phyloP scores from a whole-genome alignment of 2,797 vertebrate genomes.

The Coccyzus lansbergi region DNA sequence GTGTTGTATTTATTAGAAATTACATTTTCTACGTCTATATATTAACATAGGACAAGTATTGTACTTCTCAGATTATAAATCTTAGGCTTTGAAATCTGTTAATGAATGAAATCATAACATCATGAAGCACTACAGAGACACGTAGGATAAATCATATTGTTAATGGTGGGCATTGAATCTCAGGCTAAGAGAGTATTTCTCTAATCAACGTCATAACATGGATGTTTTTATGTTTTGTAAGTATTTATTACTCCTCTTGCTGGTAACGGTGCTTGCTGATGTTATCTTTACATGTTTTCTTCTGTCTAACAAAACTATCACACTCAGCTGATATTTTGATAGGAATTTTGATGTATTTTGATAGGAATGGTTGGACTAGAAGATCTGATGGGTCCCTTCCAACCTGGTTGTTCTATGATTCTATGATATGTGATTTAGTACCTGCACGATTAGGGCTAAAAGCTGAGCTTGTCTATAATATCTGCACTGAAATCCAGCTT shows the following conservation, averaged over 20 bases:
- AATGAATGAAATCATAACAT: neutral
- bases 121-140: neutral
- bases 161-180: neutral
- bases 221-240: neutral
- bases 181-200: neutral
- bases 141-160: neutral
- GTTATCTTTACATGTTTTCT: neutral
- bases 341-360: too few relatives aligned
- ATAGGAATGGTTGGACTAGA: too few relatives aligned
- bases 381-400: too few relatives aligned
- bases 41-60: neutral
- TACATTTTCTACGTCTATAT: neutral
- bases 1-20: neutral
- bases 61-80: neutral
- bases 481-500: neutral
- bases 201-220: neutral
- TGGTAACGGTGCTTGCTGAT: neutral
- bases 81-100: neutral
- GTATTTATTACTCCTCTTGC: neutral
- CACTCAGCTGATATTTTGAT: neutral
- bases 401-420: too few relatives aligned
- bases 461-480: neutral
- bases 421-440: neutral
- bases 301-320: neutral
- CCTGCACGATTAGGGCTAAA: neutral